Conservation (phyloP, 2,113 vertebrate species). For the Halichoeres trimaculatus region DNA sequence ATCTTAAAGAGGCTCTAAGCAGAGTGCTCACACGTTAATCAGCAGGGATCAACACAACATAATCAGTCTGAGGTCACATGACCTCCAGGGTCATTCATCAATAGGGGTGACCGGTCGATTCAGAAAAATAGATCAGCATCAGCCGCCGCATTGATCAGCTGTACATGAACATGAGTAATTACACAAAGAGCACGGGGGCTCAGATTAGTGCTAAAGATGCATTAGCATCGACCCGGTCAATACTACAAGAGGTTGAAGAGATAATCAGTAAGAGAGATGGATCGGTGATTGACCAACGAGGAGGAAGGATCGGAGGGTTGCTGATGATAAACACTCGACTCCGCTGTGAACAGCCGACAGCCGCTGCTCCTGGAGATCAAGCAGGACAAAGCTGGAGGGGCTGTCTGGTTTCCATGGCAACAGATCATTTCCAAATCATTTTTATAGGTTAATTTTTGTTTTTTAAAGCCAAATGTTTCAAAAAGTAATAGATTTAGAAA, state of each 20-base stretch:
- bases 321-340: not conserved
- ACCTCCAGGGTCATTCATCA: conserved; percentile 14
- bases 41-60: not conserved
- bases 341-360: no score
- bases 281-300: conserved; percentile 1
- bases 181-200: not conserved
- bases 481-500: no score
- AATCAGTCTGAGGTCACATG: not conserved
- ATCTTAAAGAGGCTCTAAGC: no score
- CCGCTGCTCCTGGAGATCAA: no score
- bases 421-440: no score
- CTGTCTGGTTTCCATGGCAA: no score
- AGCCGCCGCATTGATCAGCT: not conserved
- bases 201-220: conserved; percentile 2
- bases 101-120: conserved; percentile 15
- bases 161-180: not conserved
- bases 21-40: no score
- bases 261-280: conserved; percentile 14
- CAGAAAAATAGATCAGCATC: not conserved
- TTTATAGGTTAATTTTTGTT: no score
- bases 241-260: conserved; percentile 20
- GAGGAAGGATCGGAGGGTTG: not conserved
- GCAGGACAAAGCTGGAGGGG: no score
- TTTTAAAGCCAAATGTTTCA: no score
- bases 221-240: conserved; percentile 32